Evolutionary conservation across 2,888 invertebrate genomes (phyloP).

Genomic region (Lottia gigantea): DNA sequence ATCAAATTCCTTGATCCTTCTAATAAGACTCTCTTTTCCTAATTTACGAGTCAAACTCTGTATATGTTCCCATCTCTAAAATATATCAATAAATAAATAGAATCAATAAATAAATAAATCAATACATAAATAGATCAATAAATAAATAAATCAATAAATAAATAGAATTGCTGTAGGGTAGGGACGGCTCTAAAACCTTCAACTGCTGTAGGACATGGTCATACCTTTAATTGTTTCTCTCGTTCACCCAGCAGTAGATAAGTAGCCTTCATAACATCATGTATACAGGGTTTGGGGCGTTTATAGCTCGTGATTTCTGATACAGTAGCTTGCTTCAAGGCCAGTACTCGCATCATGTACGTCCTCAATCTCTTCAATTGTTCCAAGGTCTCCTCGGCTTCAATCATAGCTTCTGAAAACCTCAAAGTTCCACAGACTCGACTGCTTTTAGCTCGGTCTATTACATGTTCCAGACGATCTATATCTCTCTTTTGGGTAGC

Average conservation of each 20-base stretch:
- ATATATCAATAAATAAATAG: no score
- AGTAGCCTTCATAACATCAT: constrained; percentile 45
- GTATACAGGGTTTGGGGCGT: constrained; percentile 41
- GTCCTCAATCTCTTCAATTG: constrained; percentile 28
- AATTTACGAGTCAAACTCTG: constrained; percentile 42
- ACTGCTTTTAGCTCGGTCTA: constrained; percentile 37
- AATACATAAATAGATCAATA: no score
- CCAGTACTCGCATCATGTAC: constrained; percentile 38
- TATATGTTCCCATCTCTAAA: constrained; percentile 54
- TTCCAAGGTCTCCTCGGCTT: constrained; percentile 26
- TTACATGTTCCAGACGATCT: constrained; percentile 35
- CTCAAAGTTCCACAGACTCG: constrained; percentile 31
- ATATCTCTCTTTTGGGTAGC: constrained; percentile 38
- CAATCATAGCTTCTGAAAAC: constrained; percentile 30
- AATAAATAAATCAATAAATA: no score
- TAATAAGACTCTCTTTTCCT: constrained; percentile 45
- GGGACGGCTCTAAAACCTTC: no score
- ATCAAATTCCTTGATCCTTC: constrained; percentile 34
- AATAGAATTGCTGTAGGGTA: no score
- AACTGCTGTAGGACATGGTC: neutral
- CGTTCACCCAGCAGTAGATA: constrained; percentile 47
- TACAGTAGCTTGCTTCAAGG: constrained; percentile 43
- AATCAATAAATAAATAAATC: no score
- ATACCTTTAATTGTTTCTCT: constrained; percentile 31
- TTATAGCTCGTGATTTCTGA: constrained; percentile 51